Evolutionary conservation across 1,140 invertebrate genomes (phyloP).

Genomic region (Aporrectodea caliginosa): DNA sequence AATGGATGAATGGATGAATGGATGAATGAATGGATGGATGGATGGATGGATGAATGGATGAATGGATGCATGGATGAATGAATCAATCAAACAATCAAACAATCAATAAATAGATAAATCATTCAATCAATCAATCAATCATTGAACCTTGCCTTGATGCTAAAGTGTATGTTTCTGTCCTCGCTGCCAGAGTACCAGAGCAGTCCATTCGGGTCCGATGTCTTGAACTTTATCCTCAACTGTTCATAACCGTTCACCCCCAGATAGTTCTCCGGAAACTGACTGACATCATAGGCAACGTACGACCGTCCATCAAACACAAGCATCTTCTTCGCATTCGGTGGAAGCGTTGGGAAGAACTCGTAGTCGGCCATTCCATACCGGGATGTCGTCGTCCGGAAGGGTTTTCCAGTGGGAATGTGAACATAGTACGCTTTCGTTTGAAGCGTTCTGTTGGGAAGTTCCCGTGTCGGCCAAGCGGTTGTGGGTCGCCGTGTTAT

Average conservation of each 20-base stretch:
- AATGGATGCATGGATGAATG: too few species aligned
- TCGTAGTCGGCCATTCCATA: too few species aligned
- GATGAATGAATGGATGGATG: too few species aligned
- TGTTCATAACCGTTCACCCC: constrained; percentile 34
- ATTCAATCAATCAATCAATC: too few species aligned
- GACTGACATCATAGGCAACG: constrained; percentile 36
- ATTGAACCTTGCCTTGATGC: constrained; percentile 45
- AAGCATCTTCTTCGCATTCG: constrained; percentile 36
- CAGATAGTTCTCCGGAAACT: constrained; percentile 34
- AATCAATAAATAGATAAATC: too few species aligned
- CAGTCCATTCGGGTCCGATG: constrained; percentile 40
- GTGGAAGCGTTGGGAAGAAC: not conserved
- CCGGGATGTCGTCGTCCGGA: not conserved
- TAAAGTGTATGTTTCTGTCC: constrained; percentile 39
- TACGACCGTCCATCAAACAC: constrained; percentile 39
- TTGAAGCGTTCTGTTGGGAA: not conserved
- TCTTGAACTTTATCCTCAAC: constrained; percentile 43
- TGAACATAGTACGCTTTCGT: not conserved
- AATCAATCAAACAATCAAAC: too few species aligned
- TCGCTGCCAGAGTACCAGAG: constrained; percentile 40
- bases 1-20: too few species aligned
- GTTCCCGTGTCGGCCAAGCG: too few species aligned
- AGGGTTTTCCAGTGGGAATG: not conserved
- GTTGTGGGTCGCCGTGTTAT: too few species aligned
- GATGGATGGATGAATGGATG: too few species aligned